A percentile compares a stretch with the other conserved stretches of the same genome.
phyloP scores from a whole-genome alignment of 2,888 invertebrate species.

The Stramonita haemastoma region DNA sequence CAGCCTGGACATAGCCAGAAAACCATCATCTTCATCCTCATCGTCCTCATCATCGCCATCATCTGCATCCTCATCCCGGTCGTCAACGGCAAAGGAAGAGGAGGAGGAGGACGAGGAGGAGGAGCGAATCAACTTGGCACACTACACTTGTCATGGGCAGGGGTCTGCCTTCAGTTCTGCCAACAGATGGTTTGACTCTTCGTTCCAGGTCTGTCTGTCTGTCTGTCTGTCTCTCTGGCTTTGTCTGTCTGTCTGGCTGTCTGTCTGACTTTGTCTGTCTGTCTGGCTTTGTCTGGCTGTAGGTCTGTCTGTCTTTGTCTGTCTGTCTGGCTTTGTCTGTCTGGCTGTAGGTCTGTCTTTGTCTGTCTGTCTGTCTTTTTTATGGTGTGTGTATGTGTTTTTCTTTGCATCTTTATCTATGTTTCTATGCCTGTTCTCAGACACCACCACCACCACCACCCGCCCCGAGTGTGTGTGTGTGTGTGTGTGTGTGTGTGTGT shows the following conservation, averaged over 20 bases:
- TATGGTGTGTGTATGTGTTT: neutral
- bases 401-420: too few relatives aligned
- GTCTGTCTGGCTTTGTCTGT: neutral
- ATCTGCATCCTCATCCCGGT: neutral
- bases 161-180: slow-evolving; percentile 90
- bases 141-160: slow-evolving; percentile 93
- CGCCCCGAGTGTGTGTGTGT: neutral
- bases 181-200: slow-evolving; percentile 99
- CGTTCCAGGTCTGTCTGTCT: slow-evolving; percentile 77
- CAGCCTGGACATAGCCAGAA: slow-evolving; percentile 88
- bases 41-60: neutral
- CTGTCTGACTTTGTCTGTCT: neutral
- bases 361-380: neutral
- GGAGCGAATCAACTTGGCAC: slow-evolving; percentile 77
- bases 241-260: neutral
- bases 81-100: neutral
- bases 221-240: neutral
- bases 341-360: neutral
- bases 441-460: too few relatives aligned
- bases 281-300: neutral
- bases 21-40: neutral
- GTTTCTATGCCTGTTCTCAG: too few relatives aligned
- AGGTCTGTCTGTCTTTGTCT: neutral
- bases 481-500: slow-evolving; percentile 13
- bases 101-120: slow-evolving; percentile 56